These are phyloP conservation scores for Labroides dimidiatus DNA, from an alignment of 2,797 vertebrate genomes.

Conservation along the genomic window DNA sequence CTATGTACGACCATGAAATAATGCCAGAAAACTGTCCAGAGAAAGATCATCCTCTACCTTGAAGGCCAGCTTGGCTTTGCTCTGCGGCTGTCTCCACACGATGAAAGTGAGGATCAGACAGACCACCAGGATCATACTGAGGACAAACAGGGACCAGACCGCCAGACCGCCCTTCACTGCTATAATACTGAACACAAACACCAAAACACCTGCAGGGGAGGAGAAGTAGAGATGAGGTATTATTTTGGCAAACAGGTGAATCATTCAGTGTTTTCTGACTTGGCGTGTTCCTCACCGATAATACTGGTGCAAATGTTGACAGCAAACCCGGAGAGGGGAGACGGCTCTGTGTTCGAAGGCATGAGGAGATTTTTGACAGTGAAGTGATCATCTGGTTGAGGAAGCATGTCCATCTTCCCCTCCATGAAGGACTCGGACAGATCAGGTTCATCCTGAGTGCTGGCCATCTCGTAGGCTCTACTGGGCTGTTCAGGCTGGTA, in stretches of 20 bases:
- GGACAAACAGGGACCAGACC: constrained; percentile 77
- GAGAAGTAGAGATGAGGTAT: not conserved
- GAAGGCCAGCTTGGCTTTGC: constrained; percentile 94
- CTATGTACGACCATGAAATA: no score
- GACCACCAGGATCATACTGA: constrained; percentile 62
- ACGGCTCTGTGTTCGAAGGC: constrained; percentile 87
- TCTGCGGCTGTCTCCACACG: constrained; percentile 93
- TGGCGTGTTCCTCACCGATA: constrained; percentile 85
- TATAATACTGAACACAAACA: constrained; percentile 86
- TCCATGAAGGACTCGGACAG: constrained; percentile 83
- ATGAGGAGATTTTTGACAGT: constrained; percentile 82
- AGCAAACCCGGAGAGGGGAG: constrained; percentile 85
- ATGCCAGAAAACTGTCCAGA: no score
- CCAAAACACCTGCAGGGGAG: constrained; percentile 84
- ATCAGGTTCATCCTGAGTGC: constrained; percentile 87
- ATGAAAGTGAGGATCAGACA: constrained; percentile 79
- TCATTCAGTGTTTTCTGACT: not conserved
- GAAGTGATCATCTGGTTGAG: constrained; percentile 78
- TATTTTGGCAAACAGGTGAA: not conserved
- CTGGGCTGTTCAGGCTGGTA: constrained; percentile 93
- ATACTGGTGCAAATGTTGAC: constrained; percentile 88
- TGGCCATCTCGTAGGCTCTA: constrained; percentile 89
- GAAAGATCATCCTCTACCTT: constrained; percentile 91
- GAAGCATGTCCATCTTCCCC: constrained; percentile 84
- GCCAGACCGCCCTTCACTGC: constrained; percentile 83